These are phyloP conservation scores for Macroglossus sobrinus DNA, from an alignment of 2,113 vertebrate genomes.

Conservation along the genomic window DNA sequence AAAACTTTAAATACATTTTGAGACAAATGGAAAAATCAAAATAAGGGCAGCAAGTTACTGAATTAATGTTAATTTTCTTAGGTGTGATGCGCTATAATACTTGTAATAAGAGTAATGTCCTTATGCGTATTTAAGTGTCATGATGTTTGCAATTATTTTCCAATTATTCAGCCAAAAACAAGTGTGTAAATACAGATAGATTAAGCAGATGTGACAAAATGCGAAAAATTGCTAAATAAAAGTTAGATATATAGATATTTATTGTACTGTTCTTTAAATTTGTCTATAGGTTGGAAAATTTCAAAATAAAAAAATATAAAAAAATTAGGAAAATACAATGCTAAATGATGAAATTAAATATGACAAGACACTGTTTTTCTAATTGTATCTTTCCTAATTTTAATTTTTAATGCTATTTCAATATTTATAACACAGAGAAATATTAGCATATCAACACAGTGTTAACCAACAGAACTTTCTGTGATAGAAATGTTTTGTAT, in stretches of 20 bases:
- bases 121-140: neutral
- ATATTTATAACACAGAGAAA: constrained; percentile 34
- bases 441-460: neutral
- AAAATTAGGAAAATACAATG: constrained; percentile 10
- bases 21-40: neutral
- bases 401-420: constrained; percentile 1
- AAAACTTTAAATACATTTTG: constrained; percentile 37
- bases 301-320: constrained; percentile 40
- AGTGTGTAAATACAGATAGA: neutral
- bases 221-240: neutral
- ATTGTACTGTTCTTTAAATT: neutral
- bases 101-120: neutral
- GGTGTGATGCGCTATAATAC: neutral
- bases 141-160: neutral
- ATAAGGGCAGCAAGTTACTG: neutral
- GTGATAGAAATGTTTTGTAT: neutral
- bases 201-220: constrained; percentile 8
- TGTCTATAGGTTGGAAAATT: neutral
- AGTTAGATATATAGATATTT: neutral
- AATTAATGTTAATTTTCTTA: neutral
- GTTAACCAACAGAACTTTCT: neutral
- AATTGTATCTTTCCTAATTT: neutral
- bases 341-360: neutral
- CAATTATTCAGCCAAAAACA: constrained; percentile 6
- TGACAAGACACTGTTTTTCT: neutral